Conservation (phyloP, 2,113 vertebrate genomes). For the Nothobranchius furzeri region DNA sequence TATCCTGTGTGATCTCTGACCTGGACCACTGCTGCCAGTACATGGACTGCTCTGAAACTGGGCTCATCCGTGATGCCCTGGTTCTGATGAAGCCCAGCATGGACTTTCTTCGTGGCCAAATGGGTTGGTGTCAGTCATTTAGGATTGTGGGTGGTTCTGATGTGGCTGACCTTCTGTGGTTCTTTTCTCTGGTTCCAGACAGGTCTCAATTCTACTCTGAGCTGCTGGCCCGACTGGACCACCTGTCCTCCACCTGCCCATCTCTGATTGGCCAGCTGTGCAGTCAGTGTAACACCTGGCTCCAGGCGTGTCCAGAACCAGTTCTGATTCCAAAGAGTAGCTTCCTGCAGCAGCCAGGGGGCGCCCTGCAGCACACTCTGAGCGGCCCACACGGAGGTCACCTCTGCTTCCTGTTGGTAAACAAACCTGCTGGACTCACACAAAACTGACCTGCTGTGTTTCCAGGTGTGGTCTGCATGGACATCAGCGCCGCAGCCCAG, state of each 20-base stretch:
- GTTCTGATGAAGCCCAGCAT: conserved; percentile 77
- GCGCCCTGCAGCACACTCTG: conserved; percentile 71
- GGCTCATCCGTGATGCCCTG: conserved; percentile 77
- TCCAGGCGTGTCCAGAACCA: conserved; percentile 69
- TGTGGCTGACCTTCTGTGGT: neutral
- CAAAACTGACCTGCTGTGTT: neutral
- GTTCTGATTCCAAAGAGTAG: conserved; percentile 76
- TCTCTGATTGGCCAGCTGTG: conserved; percentile 78
- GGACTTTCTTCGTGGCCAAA: conserved; percentile 65
- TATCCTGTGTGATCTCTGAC: conserved; percentile 76
- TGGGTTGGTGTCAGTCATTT: conserved; percentile 62
- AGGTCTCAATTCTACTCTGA: conserved; percentile 75
- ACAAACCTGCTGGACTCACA: too few relatives aligned
- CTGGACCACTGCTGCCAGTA: conserved; percentile 74
- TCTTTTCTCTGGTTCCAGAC: conserved; percentile 59
- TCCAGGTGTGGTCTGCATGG: conserved; percentile 75
- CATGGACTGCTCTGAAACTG: conserved; percentile 72
- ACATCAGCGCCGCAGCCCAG: conserved; percentile 62
- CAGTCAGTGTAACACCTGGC: conserved; percentile 77
- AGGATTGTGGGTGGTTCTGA: neutral
- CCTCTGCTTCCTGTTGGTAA: neutral
- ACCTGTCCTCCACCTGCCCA: conserved; percentile 57
- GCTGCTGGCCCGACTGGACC: conserved; percentile 77
- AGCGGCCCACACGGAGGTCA: conserved; percentile 76
- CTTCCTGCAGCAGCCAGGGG: conserved; percentile 82